Base-by-base conservation (phyloP, 2,113 vertebrate genomes). In the Dipodomys merriami region DNA sequence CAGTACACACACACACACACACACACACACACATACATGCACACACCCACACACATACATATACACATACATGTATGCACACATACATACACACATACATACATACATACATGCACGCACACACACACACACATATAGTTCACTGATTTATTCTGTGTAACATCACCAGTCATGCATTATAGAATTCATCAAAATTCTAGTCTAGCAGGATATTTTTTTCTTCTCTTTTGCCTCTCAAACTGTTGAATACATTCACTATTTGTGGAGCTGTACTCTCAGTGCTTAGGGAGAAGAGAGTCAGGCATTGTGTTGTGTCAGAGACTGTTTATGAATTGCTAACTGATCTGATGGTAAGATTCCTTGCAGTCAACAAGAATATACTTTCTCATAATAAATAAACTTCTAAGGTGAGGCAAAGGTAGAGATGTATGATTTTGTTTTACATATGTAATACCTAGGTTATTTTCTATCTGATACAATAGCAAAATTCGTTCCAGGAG, bases 401-500 rank as follows among this genome's bases (percentile, higher is more conserved):
- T 1, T 33, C 46, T 35, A 65, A 83, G n/a, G 20, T 35, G 6
- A 69, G 39, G 25, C 20, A 46, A 6, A 62, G 33, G 33, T 60
- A 49, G 25, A 16, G 30, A 22, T 9, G 27, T 18, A 22, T 46
- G 87, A 62, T 33, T 6, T 18, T 62, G 22, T 73, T 64, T 44
- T 79, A 57, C 15, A 16, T 68, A 16, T 78, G 53, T 30, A 81
- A 80, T 73, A 11, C 46, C 10, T 20, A 82, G 89, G 25, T 35
- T 65, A 73, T 82, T 91, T 46, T 71, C 88, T 15, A 57, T 88
- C 49, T 62, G 53, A 64, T 22, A 69, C n/a, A 29, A 62, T 49
- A 86, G 44, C 82, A 18, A 81, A 46, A 79, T 62, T 57, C 67
- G 60, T 78, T 82, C 74, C 80, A 49, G 39, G 33, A 86, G n/a